Evolutionary conservation across 2,888 invertebrate genomes (phyloP), one percentile per base, ranked within the genome.

Genomic region (Cheilosia grossa): DNA sequence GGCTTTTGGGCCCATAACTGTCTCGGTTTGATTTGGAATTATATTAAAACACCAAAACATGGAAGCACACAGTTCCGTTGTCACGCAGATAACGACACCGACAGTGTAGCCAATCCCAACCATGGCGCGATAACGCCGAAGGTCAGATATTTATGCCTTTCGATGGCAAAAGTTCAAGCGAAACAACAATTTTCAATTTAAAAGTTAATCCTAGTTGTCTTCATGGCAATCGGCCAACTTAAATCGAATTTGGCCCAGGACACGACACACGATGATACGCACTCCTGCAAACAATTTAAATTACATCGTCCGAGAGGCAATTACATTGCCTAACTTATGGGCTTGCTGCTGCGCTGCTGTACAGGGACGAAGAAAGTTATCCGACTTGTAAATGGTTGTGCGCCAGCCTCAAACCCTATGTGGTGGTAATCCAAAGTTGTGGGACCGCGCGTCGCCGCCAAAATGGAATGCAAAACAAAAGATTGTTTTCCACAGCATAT

Each of bases 21-120:
- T 83, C 80, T 83, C 83, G 80, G 70, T 74, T 85, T 85, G 85
- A 85, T 85, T 85, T 77, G 80, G 75, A 83, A 80, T 79, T 83
- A 85, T 81, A 85, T 81, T 75, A 81, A 81, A 81, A 61, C 53
- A 69, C 40, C n/a, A 54, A 54, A 69, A 69, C 66, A 69, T 75
- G 73, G 63, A 82, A 79, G 79, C 74, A 27, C 69, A 78, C 69
- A 64, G 51, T 74, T 83, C 44, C 51, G 56, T 64, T 74, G 83
- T 73, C 64, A 73, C 24, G 44, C 2, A 70, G 53, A 80, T 61
- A 67, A 56, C 69, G 58, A 53, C 58, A 78, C 2, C 30, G 30
- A 15, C 49, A 19, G 7, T 47, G 7, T 51, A 24, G 6, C 21
- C 21, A 21, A 37, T 51, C 10, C n/a, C 51, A 47, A 47, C 44